Conservation (phyloP, 2,888 invertebrate genomes). For the Antheraea assamensis region DNA sequence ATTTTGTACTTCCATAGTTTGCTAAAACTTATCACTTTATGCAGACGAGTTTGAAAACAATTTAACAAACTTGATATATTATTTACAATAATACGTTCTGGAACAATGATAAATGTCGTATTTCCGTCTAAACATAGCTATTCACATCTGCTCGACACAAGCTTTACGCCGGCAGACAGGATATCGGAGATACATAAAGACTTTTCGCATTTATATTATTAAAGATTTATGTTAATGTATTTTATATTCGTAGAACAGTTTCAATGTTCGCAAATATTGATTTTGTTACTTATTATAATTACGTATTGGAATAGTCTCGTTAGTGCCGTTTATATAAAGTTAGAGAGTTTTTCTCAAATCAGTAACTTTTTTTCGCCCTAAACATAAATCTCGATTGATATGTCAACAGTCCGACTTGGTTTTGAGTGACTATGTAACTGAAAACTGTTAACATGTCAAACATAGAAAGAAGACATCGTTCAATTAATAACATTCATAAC, state of each 20-base stretch:
- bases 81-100: conserved; percentile 17
- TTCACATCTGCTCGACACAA: conserved; percentile 22
- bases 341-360: background rate
- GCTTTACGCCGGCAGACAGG: conserved; percentile 21
- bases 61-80: conserved; percentile 7
- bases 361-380: background rate
- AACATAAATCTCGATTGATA: background rate
- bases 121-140: conserved; percentile 23
- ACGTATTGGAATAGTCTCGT: background rate
- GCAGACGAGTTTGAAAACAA: background rate
- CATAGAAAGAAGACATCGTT: background rate
- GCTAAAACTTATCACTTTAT: background rate
- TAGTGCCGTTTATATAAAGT: background rate
- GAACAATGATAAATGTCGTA: conserved; percentile 22
- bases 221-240: conserved; percentile 22
- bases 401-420: background rate
- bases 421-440: background rate
- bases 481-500: no score
- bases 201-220: conserved; percentile 20
- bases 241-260: background rate
- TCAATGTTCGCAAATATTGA: background rate
- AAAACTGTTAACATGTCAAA: background rate
- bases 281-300: background rate
- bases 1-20: no score
- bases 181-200: conserved; percentile 23